Evolutionary conservation across 1,140 invertebrate genomes (phyloP).

Genomic region (Idris sp.): DNA sequence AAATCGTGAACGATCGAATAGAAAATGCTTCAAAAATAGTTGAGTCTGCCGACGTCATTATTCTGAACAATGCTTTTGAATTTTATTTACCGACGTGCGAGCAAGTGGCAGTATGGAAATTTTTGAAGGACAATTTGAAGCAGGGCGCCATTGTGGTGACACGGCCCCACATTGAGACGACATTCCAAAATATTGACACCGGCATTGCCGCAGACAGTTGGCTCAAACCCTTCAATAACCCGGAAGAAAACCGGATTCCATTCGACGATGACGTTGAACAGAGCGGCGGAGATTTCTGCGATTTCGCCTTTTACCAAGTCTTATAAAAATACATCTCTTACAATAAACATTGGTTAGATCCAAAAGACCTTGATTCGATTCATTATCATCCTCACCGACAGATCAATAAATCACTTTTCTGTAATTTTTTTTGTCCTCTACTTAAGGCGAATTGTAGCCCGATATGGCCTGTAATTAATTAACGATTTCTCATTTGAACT

Average conservation of each 20-base stretch:
- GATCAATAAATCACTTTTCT: slow-evolving; percentile 22
- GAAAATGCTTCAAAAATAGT: slow-evolving; percentile 79
- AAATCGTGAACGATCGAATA: slow-evolving; percentile 81
- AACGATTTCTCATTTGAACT: slow-evolving; percentile 10
- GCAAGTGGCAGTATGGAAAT: slow-evolving; percentile 81
- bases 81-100: slow-evolving; percentile 81
- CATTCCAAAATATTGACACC: slow-evolving; percentile 77
- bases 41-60: slow-evolving; percentile 79
- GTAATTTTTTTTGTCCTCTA: slow-evolving; percentile 3
- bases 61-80: slow-evolving; percentile 83
- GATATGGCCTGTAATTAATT: slow-evolving; percentile 11
- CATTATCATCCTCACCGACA: slow-evolving; percentile 20
- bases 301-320: slow-evolving; percentile 66
- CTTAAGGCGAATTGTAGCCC: slow-evolving; percentile 5
- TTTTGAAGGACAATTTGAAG: slow-evolving; percentile 79
- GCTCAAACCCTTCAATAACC: slow-evolving; percentile 75
- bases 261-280: slow-evolving; percentile 26
- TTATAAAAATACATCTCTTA: slow-evolving; percentile 52
- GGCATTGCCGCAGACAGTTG: slow-evolving; percentile 78
- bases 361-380: slow-evolving; percentile 15
- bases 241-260: slow-evolving; percentile 7
- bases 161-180: slow-evolving; percentile 79
- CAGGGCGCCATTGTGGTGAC: slow-evolving; percentile 80
- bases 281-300: slow-evolving; percentile 24
- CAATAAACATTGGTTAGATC: slow-evolving; percentile 10